These are phyloP conservation scores for Lissonota sp. DNA, from an alignment of 2,888 invertebrate genomes.

Conservation along the genomic window DNA sequence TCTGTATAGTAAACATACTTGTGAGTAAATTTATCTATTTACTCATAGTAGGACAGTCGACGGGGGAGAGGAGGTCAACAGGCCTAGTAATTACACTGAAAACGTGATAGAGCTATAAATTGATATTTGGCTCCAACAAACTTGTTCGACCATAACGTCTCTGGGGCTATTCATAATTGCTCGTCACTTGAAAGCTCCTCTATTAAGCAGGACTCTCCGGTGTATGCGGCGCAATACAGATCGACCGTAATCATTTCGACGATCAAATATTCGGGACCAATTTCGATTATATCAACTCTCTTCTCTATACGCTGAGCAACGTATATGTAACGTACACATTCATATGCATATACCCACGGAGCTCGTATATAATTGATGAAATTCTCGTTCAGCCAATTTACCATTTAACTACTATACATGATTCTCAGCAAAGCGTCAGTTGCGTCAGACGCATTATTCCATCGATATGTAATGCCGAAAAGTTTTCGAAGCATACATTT, in stretches of 20 bases:
- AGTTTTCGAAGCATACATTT: background rate
- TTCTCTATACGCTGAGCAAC: background rate
- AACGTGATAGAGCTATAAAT: background rate
- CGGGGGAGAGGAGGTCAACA: background rate
- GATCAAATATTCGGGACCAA: slow-evolving; percentile 22
- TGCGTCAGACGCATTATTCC: slow-evolving; percentile 37
- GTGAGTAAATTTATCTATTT: too few species aligned
- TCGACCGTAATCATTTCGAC: slow-evolving; percentile 36
- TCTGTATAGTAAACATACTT: too few species aligned
- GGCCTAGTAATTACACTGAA: background rate
- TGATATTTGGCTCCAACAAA: slow-evolving; percentile 16
- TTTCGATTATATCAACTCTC: slow-evolving; percentile 20
- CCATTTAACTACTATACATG: slow-evolving; percentile 5
- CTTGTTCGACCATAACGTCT: slow-evolving; percentile 7
- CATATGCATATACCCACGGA: background rate
- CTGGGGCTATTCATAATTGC: slow-evolving; percentile 22
- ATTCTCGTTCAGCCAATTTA: slow-evolving; percentile 30
- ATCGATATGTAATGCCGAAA: background rate
- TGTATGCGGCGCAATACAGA: background rate
- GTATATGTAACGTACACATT: background rate
- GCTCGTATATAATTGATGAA: slow-evolving; percentile 16
- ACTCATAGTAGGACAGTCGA: too few species aligned
- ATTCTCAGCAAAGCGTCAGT: slow-evolving; percentile 17
- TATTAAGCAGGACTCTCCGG: too few species aligned
- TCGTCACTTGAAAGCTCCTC: slow-evolving; percentile 33